Conservation (phyloP, 2,113 vertebrate genomes). For the Cyanistes caeruleus region DNA sequence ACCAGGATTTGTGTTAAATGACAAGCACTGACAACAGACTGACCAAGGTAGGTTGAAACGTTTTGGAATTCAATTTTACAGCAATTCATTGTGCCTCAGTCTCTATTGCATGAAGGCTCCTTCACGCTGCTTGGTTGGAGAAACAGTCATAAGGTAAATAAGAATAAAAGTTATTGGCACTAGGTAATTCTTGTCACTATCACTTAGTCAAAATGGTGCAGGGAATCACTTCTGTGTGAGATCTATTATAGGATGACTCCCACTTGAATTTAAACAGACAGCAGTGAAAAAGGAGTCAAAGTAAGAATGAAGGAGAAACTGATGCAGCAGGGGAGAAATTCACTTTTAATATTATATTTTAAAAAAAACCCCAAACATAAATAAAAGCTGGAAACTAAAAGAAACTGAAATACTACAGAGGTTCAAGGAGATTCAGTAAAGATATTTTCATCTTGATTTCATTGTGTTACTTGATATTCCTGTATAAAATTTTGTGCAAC, state of each 20-base stretch:
- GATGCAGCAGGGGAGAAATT: not conserved
- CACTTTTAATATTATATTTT: not conserved
- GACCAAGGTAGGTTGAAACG: not conserved
- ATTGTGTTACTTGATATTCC: not conserved
- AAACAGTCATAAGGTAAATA: conserved; percentile 8
- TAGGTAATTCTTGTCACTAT: not conserved
- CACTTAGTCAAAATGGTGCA: not conserved
- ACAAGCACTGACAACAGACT: not conserved
- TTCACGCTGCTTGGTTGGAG: not conserved
- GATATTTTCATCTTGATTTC: not conserved
- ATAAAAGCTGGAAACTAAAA: not conserved
- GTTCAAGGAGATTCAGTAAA: not conserved
- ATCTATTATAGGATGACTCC: not conserved
- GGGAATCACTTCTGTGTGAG: not conserved
- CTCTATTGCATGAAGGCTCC: not conserved
- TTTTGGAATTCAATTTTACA: not conserved
- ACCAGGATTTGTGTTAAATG: not conserved
- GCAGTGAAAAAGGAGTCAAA: not conserved
- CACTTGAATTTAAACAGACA: not conserved
- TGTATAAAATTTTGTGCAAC: not conserved
- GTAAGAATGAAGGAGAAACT: not conserved
- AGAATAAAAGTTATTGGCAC: not conserved
- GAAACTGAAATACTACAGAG: not conserved
- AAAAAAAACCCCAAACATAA: not conserved
- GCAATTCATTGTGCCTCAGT: not conserved